Evolutionary conservation across 2,888 invertebrate species (phyloP), one percentile per base, ranked within the genome.

Genomic region (Anticlea derivata): DNA sequence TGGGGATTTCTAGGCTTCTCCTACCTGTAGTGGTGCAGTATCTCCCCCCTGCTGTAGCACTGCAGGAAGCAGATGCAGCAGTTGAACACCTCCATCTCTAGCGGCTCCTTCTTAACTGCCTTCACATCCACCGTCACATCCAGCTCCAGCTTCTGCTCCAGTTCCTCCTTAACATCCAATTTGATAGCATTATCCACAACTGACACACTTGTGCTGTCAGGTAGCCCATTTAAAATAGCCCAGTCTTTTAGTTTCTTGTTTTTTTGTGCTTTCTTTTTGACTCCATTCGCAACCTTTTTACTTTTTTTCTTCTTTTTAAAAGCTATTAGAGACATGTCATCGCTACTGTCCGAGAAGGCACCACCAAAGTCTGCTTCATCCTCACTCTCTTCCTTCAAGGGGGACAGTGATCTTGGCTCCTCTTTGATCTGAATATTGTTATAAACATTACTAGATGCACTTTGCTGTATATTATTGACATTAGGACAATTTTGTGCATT

Each of bases 11-110:
- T n/a, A n/a, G n/a, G n/a, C n/a, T n/a, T n/a, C n/a, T n/a, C n/a
- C 26, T 65, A 91, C 91, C 78, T 86, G 61, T 91, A 91, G 67
- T 91, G 91, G 27, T 77, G 68, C 12, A 90, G 50, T 66, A 89
- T 80, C 5, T 81, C 80, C 1, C 34, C 62, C 30, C 72, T 70
- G 1, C 62, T 73, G 37, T 55, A 73, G 45, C 73, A 83, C 58
- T 78, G 78, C 8, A 62, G 58, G 43, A 86, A 78, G 58, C 91
- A 91, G 11, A 88, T 79, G 45, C 91, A 91, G 57, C 91, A 91
- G 50, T 79, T 68, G 51, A 69, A 81, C 7, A 60, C 11, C 1
- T 75, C 75, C 0, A 60, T 22, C 1, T 74, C 75, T 1, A 58
- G 61, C 0, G 63, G 58, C 41, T 77, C 75, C 4, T 54, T 59